A percentile compares a stretch with the other conserved stretches of the same genome.
Conservation (phyloP, 2,113 vertebrate species). For the Cavia porcellus region DNA sequence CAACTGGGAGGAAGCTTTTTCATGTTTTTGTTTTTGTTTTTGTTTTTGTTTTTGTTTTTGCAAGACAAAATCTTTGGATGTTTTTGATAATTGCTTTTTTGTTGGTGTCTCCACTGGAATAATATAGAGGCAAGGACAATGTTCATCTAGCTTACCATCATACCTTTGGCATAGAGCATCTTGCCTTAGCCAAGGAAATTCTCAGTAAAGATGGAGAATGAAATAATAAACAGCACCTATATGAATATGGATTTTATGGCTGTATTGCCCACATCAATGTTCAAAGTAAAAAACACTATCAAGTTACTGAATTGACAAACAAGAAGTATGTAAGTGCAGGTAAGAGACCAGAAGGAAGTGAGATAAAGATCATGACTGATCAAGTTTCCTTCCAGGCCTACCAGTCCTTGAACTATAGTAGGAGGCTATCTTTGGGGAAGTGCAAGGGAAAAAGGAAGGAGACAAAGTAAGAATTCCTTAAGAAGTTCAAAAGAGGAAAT, state of each 20-base stretch:
- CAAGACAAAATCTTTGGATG: too few relatives aligned
- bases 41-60: too few relatives aligned
- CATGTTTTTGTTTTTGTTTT: neutral
- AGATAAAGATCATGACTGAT: neutral
- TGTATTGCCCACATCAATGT: neutral
- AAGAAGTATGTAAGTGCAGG: neutral
- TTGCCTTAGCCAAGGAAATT: neutral
- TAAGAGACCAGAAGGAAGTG: neutral
- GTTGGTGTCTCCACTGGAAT: neutral
- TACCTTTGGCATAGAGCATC: neutral
- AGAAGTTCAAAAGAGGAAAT: slow-evolving; percentile 26
- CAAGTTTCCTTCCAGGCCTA: neutral
- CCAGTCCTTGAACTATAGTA: neutral
- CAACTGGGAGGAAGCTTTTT: neutral
- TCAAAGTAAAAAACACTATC: neutral
- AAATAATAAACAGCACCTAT: neutral
- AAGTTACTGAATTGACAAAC: neutral
- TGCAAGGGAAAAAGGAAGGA: slow-evolving; percentile 29
- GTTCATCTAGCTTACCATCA: neutral
- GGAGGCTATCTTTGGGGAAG: neutral
- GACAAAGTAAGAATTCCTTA: slow-evolving; percentile 30
- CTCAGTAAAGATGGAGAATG: neutral
- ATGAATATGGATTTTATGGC: neutral
- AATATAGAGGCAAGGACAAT: neutral
- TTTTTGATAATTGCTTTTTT: neutral